phyloP scores from a whole-genome alignment of 1,140 invertebrate species.

The Halictus rubicundus region DNA sequence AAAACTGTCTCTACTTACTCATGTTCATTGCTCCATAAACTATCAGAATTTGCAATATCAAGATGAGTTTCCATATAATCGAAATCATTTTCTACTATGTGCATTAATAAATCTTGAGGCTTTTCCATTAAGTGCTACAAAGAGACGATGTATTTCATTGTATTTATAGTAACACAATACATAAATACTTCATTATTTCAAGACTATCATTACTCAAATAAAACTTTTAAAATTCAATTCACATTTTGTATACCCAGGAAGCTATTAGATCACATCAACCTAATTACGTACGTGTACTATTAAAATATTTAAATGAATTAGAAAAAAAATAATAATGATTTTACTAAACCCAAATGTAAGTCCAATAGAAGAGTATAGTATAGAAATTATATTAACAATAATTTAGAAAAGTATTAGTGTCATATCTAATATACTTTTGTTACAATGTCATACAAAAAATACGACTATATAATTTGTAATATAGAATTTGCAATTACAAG shows the following conservation, averaged over 20 bases:
- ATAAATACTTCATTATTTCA: neutral
- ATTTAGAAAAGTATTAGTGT: no score
- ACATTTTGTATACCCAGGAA: neutral
- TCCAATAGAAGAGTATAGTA: neutral
- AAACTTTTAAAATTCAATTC: neutral
- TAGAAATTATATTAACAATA: neutral
- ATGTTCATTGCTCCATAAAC: conserved; percentile 70
- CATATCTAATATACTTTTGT: no score
- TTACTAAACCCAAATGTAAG: neutral
- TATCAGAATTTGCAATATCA: conserved; percentile 55
- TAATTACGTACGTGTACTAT: neutral
- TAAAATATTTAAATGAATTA: neutral
- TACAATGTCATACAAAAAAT: no score
- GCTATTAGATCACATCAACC: neutral
- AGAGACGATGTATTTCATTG: conserved; percentile 31
- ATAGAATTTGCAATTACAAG: no score
- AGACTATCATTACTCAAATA: neutral
- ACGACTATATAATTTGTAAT: no score
- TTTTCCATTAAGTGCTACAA: conserved; percentile 65
- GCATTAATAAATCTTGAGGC: conserved; percentile 63
- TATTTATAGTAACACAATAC: neutral
- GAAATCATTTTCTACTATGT: conserved; percentile 69
- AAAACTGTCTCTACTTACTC: conserved; percentile 55
- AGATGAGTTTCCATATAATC: conserved; percentile 65
- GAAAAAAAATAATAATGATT: neutral